Percentiles rank a stretch among this genome's conserved stretches.
These are phyloP conservation scores for Cephalopterus ornatus DNA, from an alignment of 2,113 vertebrate genomes.

Conservation along the genomic window DNA sequence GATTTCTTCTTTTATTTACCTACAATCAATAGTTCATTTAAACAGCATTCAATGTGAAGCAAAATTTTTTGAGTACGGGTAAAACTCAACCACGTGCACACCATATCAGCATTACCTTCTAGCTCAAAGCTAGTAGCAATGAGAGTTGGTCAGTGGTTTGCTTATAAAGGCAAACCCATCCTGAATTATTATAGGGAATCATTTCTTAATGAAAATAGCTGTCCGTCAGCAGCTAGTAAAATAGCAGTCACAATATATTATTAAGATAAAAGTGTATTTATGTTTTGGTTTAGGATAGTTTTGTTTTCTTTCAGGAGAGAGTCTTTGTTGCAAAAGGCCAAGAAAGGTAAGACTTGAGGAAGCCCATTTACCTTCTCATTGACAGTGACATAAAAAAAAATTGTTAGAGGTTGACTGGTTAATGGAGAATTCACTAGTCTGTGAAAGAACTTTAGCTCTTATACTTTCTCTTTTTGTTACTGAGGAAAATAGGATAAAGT, in stretches of 20 bases:
- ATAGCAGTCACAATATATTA: background rate
- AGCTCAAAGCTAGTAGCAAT: background rate
- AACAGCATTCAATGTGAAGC: background rate
- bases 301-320: background rate
- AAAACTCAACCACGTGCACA: background rate
- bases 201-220: background rate
- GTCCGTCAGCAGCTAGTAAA: background rate
- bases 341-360: background rate
- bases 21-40: background rate
- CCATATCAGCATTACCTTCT: background rate
- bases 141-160: background rate
- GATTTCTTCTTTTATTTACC: background rate
- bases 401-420: background rate
- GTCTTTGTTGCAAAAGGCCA: background rate
- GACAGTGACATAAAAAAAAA: background rate
- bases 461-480: background rate
- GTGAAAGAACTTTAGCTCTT: background rate
- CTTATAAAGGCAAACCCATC: background rate
- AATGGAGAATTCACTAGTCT: background rate
- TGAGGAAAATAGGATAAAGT: background rate
- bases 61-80: background rate
- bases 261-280: background rate
- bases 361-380: background rate
- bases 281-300: background rate
- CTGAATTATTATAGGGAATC: background rate